Percentiles rank a stretch among this genome's conserved stretches.
phyloP scores from a whole-genome alignment of 2,888 invertebrate species.

The Nysson spinosus region DNA sequence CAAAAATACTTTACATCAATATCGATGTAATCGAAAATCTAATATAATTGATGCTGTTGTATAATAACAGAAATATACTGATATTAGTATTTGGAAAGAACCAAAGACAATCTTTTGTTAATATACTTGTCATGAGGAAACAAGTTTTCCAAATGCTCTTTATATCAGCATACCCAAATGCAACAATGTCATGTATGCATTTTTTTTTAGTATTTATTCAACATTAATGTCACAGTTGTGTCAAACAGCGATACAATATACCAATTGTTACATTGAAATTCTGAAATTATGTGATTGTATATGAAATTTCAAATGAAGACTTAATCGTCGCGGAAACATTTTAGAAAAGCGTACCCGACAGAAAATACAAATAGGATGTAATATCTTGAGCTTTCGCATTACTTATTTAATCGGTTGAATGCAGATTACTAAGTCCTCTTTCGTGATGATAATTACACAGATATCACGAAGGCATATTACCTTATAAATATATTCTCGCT shows the following conservation, averaged over 20 bases:
- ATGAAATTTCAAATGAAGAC: slow-evolving; percentile 29
- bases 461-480: slow-evolving; percentile 36
- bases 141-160: neutral
- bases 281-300: slow-evolving; percentile 52
- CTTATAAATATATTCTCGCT: slow-evolving; percentile 35
- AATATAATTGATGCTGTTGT: too few relatives aligned
- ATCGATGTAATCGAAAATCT: too few relatives aligned
- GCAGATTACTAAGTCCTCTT: slow-evolving; percentile 4
- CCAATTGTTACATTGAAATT: slow-evolving; percentile 42
- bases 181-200: slow-evolving; percentile 46
- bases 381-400: slow-evolving; percentile 1
- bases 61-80: too few relatives aligned
- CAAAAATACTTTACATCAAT: too few relatives aligned
- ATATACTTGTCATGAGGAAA: neutral
- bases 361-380: too few relatives aligned
- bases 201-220: slow-evolving; percentile 18
- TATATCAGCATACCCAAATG: slow-evolving; percentile 27
- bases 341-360: too few relatives aligned
- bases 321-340: slow-evolving; percentile 12
- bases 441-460: slow-evolving; percentile 28
- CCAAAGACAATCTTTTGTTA: too few relatives aligned
- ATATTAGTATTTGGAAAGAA: too few relatives aligned
- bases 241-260: slow-evolving; percentile 46
- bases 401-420: slow-evolving; percentile 4
- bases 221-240: slow-evolving; percentile 39